Evolutionary conservation across 2,888 invertebrate species (phyloP).

Genomic region (Cantharis lateralis): DNA sequence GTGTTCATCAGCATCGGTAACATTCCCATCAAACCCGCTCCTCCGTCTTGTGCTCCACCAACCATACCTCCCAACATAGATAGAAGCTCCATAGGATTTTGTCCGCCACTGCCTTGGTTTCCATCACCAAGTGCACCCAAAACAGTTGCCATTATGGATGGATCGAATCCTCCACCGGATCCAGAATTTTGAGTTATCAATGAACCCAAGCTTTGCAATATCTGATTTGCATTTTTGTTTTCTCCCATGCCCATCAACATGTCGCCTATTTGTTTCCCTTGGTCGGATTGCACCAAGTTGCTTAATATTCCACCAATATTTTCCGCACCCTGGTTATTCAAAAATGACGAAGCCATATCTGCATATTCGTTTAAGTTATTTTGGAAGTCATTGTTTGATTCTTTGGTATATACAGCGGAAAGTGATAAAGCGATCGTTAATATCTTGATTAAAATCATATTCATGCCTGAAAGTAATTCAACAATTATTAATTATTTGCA

Average conservation of each 20-base stretch:
- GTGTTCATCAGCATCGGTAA: conserved; percentile 72
- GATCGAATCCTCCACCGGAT: conserved; percentile 59
- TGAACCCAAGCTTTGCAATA: conserved; percentile 54
- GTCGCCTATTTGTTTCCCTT: conserved; percentile 61
- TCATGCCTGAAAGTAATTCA: background rate
- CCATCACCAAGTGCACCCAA: conserved; percentile 48
- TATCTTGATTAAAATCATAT: conserved; percentile 14
- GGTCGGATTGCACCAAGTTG: conserved; percentile 70
- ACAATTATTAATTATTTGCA: background rate
- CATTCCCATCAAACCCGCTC: conserved; percentile 54
- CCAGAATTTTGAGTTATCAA: conserved; percentile 17
- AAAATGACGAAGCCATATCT: conserved; percentile 71
- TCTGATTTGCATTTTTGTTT: conserved; percentile 55
- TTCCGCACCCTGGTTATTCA: conserved; percentile 58
- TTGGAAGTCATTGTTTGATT: conserved; percentile 33
- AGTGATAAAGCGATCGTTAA: conserved; percentile 14
- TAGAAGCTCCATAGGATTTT: conserved; percentile 22
- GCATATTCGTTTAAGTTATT: conserved; percentile 59
- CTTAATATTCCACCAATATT: conserved; percentile 70
- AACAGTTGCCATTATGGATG: conserved; percentile 62
- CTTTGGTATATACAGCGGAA: background rate
- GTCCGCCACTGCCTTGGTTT: conserved; percentile 29
- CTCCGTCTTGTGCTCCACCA: conserved; percentile 14
- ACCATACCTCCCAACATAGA: conserved; percentile 23
- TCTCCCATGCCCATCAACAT: conserved; percentile 45